Evolutionary conservation across 2,113 vertebrate species (phyloP).

Genomic region (Calidris pygmaea): DNA sequence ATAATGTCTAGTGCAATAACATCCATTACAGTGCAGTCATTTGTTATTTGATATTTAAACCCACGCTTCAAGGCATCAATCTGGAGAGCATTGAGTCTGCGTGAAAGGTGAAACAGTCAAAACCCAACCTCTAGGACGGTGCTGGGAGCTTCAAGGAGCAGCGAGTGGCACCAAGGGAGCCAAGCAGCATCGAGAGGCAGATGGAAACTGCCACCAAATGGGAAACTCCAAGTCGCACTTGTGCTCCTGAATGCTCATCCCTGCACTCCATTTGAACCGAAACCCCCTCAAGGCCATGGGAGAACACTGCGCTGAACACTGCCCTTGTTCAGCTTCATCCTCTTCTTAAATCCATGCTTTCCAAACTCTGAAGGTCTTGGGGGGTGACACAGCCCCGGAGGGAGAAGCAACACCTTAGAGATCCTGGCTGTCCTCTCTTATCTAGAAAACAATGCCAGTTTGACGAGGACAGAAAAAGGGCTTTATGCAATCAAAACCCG

Average conservation of each 20-base stretch:
- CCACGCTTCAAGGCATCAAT: background rate
- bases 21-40: background rate
- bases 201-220: background rate
- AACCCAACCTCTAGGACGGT: background rate
- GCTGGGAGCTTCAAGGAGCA: background rate
- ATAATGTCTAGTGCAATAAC: background rate
- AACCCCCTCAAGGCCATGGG: background rate
- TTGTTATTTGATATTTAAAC: slow-evolving; percentile 34
- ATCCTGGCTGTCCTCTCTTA: background rate
- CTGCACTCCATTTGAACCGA: background rate
- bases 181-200: background rate
- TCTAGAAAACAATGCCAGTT: background rate
- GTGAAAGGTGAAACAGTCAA: background rate
- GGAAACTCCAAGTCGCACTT: background rate
- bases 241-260: background rate
- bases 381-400: background rate
- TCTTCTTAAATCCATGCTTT: background rate
- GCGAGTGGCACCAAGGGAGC: background rate
- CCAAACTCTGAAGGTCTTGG: background rate
- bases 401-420: background rate
- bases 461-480: background rate
- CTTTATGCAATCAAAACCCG: background rate
- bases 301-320: background rate
- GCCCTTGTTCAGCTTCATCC: background rate
- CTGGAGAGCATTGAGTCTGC: background rate